phyloP scores from a whole-genome alignment of 2,113 vertebrate species.

The Vulpes lagopus region DNA sequence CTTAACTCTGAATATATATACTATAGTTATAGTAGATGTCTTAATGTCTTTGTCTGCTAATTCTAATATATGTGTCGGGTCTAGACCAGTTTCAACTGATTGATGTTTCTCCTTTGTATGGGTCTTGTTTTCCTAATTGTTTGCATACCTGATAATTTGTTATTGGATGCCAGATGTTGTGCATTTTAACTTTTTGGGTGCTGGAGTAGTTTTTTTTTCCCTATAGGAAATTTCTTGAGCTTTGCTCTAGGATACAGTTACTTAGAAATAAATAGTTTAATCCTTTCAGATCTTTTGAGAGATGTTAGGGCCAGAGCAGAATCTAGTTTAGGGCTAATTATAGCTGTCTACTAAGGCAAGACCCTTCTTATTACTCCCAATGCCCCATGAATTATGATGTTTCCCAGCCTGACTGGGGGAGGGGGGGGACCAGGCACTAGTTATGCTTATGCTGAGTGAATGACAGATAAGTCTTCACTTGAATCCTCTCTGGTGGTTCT shows the following conservation, averaged over 20 bases:
- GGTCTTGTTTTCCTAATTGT: neutral
- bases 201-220: neutral
- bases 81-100: neutral
- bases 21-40: neutral
- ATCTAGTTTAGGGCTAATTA: neutral
- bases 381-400: neutral
- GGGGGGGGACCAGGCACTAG: neutral
- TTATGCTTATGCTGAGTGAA: neutral
- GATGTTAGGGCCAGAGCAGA: neutral
- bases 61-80: neutral
- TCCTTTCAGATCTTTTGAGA: neutral
- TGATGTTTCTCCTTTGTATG: neutral
- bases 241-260: neutral
- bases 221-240: neutral
- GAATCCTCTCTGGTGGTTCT: neutral
- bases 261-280: neutral
- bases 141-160: neutral
- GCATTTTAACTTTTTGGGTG: neutral
- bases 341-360: neutral
- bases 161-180: neutral
- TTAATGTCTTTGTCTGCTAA: neutral
- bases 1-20: neutral
- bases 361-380: neutral
- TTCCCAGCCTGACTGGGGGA: neutral
- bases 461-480: neutral